Base-by-base conservation (phyloP, 1,140 invertebrate species). In the Macrostomum lignano region DNA sequence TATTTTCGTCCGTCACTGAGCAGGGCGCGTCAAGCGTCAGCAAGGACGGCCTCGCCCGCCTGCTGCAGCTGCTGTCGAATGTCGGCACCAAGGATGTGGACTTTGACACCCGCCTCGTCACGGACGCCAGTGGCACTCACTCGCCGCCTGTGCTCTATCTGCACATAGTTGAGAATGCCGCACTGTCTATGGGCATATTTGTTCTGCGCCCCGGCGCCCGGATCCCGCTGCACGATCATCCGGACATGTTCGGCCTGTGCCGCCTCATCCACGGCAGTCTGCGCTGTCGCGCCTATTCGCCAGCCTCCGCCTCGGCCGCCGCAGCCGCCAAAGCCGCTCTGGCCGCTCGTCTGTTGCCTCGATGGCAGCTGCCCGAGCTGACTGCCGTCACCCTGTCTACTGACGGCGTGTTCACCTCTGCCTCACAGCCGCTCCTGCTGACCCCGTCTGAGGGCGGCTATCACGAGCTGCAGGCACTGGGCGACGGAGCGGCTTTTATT, bases 171-270 rank as follows among this genome's bases (percentile, higher is more conserved):
- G 70, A 82, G 58, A 70, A 79, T 49, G 55, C 66, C 21, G 46
- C 65, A 21, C 63, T 82, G 31, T 71, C 70, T 21, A 72, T 84
- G 52, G 71, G 73, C 30, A 68, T 86, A 42, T 86, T 88, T 52
- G 66, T 82, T 13, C 48, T 88, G 6, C 69, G 24, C 51, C 62
- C 66, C 17, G 69, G 70, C 15, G 67, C 68, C 37, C 68, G 65
- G 38, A 65, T 86, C 56, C 79, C 79, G 1, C 55, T 84, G 25
- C 79, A 88, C 43, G 74, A 81, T 52, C 81, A 88, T 56, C 79
- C 78, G 13, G 65, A 68, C 32, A 88, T 88, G 79, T 66, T 73
- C 54, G 81, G 79, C 3, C 55, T 86, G 5, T 56, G 82, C 17
- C 81, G 60, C 64, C 74, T 79, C 20, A 61, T 79, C 30, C 59